Evolutionary conservation across 2,113 vertebrate genomes (phyloP), one percentile per base, ranked within the genome.

Genomic region (Phocoena sinus): DNA sequence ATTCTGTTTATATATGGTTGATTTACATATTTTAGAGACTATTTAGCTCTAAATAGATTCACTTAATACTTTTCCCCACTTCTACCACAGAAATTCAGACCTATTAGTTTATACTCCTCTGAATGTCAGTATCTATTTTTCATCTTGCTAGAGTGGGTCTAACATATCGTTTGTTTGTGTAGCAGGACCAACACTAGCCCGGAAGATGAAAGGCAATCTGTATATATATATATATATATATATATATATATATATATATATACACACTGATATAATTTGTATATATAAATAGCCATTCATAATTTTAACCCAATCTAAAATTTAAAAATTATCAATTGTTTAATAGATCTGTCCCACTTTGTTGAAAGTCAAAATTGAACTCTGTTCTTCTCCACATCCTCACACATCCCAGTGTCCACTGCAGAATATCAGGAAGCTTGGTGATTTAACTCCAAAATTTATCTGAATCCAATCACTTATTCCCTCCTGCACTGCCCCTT

Each of bases 401-500:
- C 26, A 21, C 3, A 79, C 0, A 0, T 44, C 26, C 3, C 15
- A 17, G 2, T 20, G 5, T 65, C 36, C 18, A 14, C 0, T 4
- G 3, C 23, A 71, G 31, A 41, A 33, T 18, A 38, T 56, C 20
- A n/a, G 50, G 26, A 82, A 28, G n/a, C 25, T 38, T 68, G 50
- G 67, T 63, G 41, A 93, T 47, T 47, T 58, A 28, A 70, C 50
- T 76, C 67, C 26, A 41, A 82, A n/a, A 44, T 81, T 6, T 14
- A n/a, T 56, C 28, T 10, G 33, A 77, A 73, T 50, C 17, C 14
- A 6, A 36, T 4, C 47, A n/a, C n/a, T 41, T 33, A 53, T 17
- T 65, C 83, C 60, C n/a, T 5, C 47, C 53, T 93, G 4, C 2
- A 28, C 0, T 8, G 8, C 6, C 2, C 4, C 4, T 28, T 36